Base-by-base conservation (phyloP, 2,888 invertebrate species). In the Athalia cordata region DNA sequence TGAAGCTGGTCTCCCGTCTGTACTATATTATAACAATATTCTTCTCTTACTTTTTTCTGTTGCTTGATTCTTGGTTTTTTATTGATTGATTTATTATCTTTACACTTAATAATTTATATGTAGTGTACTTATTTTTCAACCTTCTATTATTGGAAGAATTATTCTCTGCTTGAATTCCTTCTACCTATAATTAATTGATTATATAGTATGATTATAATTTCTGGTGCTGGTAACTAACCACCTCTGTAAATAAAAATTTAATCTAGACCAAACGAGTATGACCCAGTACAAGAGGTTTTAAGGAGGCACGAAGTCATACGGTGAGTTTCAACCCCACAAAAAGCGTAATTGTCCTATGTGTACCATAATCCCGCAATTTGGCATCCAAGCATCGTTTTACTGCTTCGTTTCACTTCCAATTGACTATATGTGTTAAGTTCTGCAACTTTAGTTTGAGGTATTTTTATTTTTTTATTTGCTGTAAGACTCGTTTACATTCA, bases 261-360 rank as follows among this genome's bases (percentile, higher is more conserved):
- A 84, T 82, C 78, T 84, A 89, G 89, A 86, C 85, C 80, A 78
- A 87, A 87, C 80, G 88, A 88, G 66, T 89, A 89, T 81, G 92
- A 92, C 86, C 92, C 91, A 79, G 91, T 91, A 82, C 86, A 87
- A 80, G 91, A 92, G 89, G 93, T 93, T 83, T 88, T 89, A 86
- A 89, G 89, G 83, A 90, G 90, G 84, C 93, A 92, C 86, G 87
- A 86, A 77, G 84, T 86, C 61, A 91, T 92, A 87, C 89, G 92
- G 92, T 92, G 91, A 91, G 90, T 89, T 85, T 57, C 77, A 78
- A 70, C 45, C 77, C 61, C 65, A 50, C 59, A 49, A n/a, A 78
- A n/a, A 57, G 49, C 62, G 80, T 79, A 29, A 29, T 61, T 64
- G 72, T 70, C 65, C 57, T 57, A 13, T 72, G 72, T 59, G 47